Conservation (phyloP, 2,797 vertebrate genomes). For the Crenuchus spilurus region DNA sequence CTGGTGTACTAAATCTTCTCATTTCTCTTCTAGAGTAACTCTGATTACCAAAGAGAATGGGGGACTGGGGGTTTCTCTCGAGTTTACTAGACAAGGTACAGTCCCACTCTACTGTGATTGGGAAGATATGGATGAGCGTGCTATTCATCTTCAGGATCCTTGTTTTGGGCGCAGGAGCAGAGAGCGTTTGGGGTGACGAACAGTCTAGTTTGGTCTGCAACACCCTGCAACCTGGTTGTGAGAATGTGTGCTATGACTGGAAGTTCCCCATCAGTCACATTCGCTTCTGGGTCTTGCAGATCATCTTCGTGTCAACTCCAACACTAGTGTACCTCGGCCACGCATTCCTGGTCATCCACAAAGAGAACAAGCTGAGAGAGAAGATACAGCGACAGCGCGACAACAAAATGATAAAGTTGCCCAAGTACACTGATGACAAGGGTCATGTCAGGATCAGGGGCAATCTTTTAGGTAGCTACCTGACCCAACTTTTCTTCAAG, state of each 20-base stretch:
- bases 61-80: conserved; percentile 92
- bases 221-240: conserved; percentile 92
- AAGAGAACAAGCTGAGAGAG: conserved; percentile 87
- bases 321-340: conserved; percentile 81
- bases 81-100: conserved; percentile 90
- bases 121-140: conserved; percentile 96
- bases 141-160: conserved; percentile 97
- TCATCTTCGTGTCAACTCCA: conserved; percentile 86
- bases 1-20: background rate
- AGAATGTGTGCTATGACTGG: conserved; percentile 93
- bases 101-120: conserved; percentile 90
- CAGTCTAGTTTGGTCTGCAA: conserved; percentile 92
- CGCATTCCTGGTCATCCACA: conserved; percentile 79
- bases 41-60: conserved; percentile 77
- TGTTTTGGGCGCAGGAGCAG: conserved; percentile 89
- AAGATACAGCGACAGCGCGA: conserved; percentile 60
- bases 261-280: conserved; percentile 97
- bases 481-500: conserved; percentile 86
- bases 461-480: conserved; percentile 88
- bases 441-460: conserved; percentile 88
- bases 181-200: conserved; percentile 94
- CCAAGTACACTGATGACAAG: conserved; percentile 79
- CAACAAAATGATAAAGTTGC: conserved; percentile 68
- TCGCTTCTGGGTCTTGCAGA: conserved; percentile 97
- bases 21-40: conserved; percentile 6